phyloP scores from a whole-genome alignment of 37 sponge, comb jelly and placozoan species.

The Spongilla lacustris region DNA sequence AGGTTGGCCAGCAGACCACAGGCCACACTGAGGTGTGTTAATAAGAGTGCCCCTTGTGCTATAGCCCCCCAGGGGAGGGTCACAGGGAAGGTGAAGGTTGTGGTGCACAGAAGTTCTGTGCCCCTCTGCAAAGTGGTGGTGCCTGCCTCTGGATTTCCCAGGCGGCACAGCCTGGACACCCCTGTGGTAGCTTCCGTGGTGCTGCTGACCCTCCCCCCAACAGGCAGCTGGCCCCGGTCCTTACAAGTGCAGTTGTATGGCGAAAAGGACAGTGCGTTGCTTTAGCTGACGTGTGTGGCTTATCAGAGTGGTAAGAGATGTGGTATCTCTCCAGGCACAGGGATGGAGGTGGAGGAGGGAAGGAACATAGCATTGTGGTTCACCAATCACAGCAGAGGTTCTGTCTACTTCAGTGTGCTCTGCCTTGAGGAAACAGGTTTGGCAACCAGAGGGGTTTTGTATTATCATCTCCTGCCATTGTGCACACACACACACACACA shows the following conservation, averaged over 20 bases:
- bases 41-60: too few species aligned
- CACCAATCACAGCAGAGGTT: neutral
- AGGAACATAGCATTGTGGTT: slow-evolving; percentile 24
- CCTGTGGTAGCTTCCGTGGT: neutral
- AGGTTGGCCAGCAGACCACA: neutral
- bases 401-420: slow-evolving; percentile 24
- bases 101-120: neutral
- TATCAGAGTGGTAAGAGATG: too few species aligned
- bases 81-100: neutral
- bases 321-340: slow-evolving; percentile 10
- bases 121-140: neutral
- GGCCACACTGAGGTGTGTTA: too few species aligned
- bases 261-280: neutral
- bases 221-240: neutral
- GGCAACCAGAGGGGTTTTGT: neutral
- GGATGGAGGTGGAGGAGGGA: slow-evolving; percentile 42
- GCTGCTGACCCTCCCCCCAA: neutral
- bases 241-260: neutral
- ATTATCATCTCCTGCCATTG: neutral
- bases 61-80: neutral
- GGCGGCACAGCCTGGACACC: neutral
- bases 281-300: too few species aligned
- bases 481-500: neutral
- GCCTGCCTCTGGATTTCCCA: neutral
- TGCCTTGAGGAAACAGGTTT: slow-evolving; percentile 60